Conservation (phyloP, 1,140 invertebrate species). For the Aricia agestis region DNA sequence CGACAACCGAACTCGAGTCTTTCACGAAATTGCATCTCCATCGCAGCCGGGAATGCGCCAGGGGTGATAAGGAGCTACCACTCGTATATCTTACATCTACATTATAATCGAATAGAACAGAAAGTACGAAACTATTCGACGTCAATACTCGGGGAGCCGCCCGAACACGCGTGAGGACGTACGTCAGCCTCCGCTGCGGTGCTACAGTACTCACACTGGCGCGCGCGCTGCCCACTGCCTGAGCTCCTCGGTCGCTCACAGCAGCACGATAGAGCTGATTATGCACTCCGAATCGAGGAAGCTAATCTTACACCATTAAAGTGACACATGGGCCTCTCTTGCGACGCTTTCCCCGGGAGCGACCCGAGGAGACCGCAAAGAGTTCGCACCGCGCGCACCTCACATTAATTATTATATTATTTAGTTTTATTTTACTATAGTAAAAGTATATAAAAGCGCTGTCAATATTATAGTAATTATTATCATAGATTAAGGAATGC, state of each 20-base stretch:
- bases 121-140: slow-evolving; percentile 1
- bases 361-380: not conserved
- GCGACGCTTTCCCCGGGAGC: not conserved
- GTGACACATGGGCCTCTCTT: not conserved
- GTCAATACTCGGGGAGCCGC: slow-evolving; percentile 15
- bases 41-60: not conserved
- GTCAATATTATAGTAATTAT: slow-evolving; percentile 4
- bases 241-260: too few relatives aligned
- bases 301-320: not conserved
- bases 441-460: slow-evolving; percentile 16
- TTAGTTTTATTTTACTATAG: not conserved
- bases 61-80: slow-evolving; percentile 21
- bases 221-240: not conserved
- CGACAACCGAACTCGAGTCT: not conserved
- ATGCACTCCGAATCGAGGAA: too few relatives aligned
- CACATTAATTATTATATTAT: not conserved
- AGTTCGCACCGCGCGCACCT: not conserved
- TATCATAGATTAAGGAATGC: slow-evolving; percentile 11
- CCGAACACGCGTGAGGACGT: slow-evolving; percentile 17
- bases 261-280: not conserved
- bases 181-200: not conserved
- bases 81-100: slow-evolving; percentile 33
- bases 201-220: not conserved
- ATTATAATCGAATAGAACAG: slow-evolving; percentile 7
- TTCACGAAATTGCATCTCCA: not conserved